Base-by-base conservation (phyloP, 2,113 vertebrate genomes). In the Chionodraco myersi region DNA sequence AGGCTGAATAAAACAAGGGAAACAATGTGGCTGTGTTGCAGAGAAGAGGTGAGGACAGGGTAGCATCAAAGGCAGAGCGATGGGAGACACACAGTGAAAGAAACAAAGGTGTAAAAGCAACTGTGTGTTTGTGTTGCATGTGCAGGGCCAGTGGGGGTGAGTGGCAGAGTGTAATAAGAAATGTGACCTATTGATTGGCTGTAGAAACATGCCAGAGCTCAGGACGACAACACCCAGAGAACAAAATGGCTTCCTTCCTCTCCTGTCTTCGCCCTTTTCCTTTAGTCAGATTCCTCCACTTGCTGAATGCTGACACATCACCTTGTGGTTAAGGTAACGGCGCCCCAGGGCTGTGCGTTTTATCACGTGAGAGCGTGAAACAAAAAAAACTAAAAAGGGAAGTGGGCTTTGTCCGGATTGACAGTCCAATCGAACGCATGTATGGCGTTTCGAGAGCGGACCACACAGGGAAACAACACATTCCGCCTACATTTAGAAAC, bases 351-450 rank as follows among this genome's bases (percentile, higher is more conserved):
- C 78, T 84, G 74, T 1, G 75, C 2, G 66, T 15, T 54, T 80
- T 77, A 85, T 86, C 70, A 58, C 67, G 61, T 47, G 79, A 65
- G 71, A 58, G 81, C 61, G 81, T 88, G 84, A 87, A 89, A 88
- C 77, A 66, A 67, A 79, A 62, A 41, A 41, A 41, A 41, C 36
- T 7, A 41, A 41, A 41, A 41, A 68, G 82, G 78, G 78, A 87
- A 81, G 83, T 83, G 82, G 76, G 77, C 81, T 87, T 74, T 74
- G 68, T 77, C 79, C 83, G 88, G 87, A 93, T 84, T 93, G 92
- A 93, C 92, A 93, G 86, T 84, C 82, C 90, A 94, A 92, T 94
- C 92, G 95, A 93, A 90, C 47, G 81, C 82, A 78, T 83, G 59
- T 74, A 79, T 74, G 71, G 51, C 86, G 80, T 73, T 76, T 86